Conservation (phyloP, 2,888 invertebrate genomes). For the Eristalinus sepulchralis region DNA sequence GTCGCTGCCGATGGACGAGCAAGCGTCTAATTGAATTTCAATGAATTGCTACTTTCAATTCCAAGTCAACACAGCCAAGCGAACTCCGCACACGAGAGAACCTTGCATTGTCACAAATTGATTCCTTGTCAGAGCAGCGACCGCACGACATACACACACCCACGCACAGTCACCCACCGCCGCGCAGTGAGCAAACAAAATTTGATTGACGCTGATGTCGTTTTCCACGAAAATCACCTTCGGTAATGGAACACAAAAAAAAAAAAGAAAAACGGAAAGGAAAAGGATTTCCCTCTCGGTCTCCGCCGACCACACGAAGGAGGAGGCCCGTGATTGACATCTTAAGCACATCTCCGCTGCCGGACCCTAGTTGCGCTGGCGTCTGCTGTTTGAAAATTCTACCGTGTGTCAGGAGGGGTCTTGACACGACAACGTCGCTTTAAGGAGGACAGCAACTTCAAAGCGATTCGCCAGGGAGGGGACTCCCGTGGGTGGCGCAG, state of each 20-base stretch:
- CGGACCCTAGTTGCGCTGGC: slow-evolving; percentile 1
- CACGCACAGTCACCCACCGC: not conserved
- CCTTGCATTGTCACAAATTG: slow-evolving; percentile 61
- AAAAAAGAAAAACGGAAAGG: too few species aligned
- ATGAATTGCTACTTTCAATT: slow-evolving; percentile 60
- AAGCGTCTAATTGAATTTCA: slow-evolving; percentile 58
- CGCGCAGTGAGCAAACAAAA: slow-evolving; percentile 17
- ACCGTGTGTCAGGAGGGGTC: not conserved
- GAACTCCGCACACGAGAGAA: not conserved
- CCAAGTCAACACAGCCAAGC: not conserved
- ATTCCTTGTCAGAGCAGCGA: slow-evolving; percentile 32
- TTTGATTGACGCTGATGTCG: slow-evolving; percentile 58
- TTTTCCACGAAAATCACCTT: slow-evolving; percentile 17
- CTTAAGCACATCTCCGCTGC: slow-evolving; percentile 49
- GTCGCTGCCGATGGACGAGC: slow-evolving; percentile 9
- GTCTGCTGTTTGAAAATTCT: slow-evolving; percentile 39
- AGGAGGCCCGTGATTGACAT: slow-evolving; percentile 48
- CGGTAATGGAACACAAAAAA: not conserved
- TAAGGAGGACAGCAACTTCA: slow-evolving; percentile 34
- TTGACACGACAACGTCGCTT: slow-evolving; percentile 22
- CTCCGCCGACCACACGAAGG: not conserved
- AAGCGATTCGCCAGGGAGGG: not conserved
- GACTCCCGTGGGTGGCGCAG: not conserved
- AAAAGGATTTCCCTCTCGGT: slow-evolving; percentile 13
- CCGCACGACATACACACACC: not conserved